These are phyloP conservation scores for Drosophila seguyi DNA, from an alignment of 1,140 invertebrate genomes.

Conservation along the genomic window DNA sequence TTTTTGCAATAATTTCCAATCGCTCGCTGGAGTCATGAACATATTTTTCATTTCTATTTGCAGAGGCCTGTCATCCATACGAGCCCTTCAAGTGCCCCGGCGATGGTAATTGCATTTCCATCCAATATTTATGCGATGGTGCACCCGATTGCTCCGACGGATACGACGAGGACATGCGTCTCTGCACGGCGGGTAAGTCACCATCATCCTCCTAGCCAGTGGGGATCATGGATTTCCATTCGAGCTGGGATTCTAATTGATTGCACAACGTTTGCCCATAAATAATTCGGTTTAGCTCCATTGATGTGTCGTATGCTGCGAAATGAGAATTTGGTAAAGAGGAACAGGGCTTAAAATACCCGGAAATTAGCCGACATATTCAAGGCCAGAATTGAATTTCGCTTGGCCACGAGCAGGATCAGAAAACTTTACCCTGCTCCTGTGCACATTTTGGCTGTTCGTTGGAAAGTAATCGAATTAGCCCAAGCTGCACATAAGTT, in stretches of 20 bases:
- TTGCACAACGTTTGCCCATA: constrained; percentile 20
- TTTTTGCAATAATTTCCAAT: constrained; percentile 16
- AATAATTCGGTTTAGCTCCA: constrained; percentile 37
- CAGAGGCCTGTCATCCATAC: constrained; percentile 92
- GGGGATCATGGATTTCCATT: constrained; percentile 2
- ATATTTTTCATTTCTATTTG: constrained; percentile 41
- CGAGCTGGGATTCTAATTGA: constrained; percentile 37
- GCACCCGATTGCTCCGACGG: constrained; percentile 97
- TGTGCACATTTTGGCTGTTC: constrained; percentile 50
- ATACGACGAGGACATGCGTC: constrained; percentile 92
- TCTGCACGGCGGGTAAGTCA: constrained; percentile 95
- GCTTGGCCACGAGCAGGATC: constrained; percentile 5
- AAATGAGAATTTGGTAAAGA: constrained; percentile 1
- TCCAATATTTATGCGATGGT: constrained; percentile 97
- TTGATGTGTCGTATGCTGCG: background rate
- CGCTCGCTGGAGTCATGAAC: background rate
- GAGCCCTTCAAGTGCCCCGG: constrained; percentile 98
- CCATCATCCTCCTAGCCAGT: constrained; percentile 2
- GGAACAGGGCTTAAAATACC: background rate
- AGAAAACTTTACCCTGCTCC: constrained; percentile 12
- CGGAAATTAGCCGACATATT: constrained; percentile 47
- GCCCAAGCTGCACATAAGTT: constrained; percentile 41
- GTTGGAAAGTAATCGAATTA: constrained; percentile 68
- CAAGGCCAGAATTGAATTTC: constrained; percentile 34
- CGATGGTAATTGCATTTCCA: constrained; percentile 96